Evolutionary conservation across 2,113 vertebrate genomes (phyloP).

Genomic region (Etheostoma cragini): DNA sequence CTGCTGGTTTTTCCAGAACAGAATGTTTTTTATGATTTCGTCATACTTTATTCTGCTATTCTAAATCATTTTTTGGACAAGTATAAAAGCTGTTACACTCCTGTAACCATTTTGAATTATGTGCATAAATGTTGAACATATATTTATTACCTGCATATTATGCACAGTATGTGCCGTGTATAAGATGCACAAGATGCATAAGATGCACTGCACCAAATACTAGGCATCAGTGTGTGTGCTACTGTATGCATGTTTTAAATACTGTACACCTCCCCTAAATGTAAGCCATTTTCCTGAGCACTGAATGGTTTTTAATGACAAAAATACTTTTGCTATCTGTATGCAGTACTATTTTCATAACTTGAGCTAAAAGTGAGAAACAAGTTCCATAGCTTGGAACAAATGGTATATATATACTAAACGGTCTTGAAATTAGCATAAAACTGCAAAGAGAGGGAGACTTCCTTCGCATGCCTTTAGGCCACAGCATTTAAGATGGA

Average conservation of each 20-base stretch:
- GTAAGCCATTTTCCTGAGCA: background rate
- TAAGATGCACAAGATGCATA: too few species aligned
- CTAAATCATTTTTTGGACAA: constrained; percentile 6
- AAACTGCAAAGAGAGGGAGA: constrained; percentile 4
- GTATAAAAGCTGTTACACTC: background rate
- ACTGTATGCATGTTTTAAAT: background rate
- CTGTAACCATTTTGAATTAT: background rate
- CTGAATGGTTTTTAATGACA: background rate
- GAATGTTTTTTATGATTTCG: constrained; percentile 27
- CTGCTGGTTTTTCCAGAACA: constrained; percentile 26
- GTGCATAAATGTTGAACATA: background rate
- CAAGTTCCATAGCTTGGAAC: background rate
- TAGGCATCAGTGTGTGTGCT: background rate
- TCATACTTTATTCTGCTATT: constrained; percentile 2
- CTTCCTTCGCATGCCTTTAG: constrained; percentile 22
- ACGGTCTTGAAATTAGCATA: constrained; percentile 26
- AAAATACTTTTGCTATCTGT: background rate
- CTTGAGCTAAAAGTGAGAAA: constrained; percentile 5
- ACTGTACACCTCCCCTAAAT: background rate
- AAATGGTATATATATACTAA: constrained; percentile 23
- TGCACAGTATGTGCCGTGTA: background rate
- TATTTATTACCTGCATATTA: background rate
- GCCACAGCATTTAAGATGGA: constrained; percentile 32
- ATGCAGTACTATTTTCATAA: background rate
- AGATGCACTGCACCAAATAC: background rate